Evolutionary conservation across 2,113 vertebrate genomes (phyloP).

Genomic region (Pelecanoides urinatrix): DNA sequence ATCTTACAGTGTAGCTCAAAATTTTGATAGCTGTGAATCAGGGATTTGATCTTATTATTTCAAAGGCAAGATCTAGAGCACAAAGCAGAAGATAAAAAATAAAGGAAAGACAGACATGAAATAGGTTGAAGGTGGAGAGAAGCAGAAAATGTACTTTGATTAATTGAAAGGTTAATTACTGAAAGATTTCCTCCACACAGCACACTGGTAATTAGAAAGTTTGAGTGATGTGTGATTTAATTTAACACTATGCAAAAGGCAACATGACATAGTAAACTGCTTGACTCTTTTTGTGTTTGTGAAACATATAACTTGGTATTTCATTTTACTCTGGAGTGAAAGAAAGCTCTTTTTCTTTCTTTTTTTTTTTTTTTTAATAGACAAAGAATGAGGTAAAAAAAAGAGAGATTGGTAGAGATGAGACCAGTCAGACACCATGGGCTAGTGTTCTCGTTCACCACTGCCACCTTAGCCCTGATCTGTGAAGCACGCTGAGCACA

Average conservation of each 20-base stretch:
- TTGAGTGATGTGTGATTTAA: background rate
- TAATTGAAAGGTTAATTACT: slow-evolving; percentile 36
- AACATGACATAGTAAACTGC: background rate
- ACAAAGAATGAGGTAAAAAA: background rate
- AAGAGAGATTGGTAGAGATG: background rate
- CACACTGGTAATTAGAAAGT: background rate
- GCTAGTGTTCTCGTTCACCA: background rate
- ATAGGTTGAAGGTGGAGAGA: background rate
- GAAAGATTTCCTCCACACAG: background rate
- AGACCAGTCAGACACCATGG: background rate
- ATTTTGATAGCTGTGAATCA: background rate
- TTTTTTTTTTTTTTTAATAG: background rate
- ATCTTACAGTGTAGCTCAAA: background rate
- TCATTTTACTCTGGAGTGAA: background rate
- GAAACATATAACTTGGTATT: background rate
- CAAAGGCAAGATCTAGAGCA: background rate
- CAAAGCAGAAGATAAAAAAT: background rate
- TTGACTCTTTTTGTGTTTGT: background rate
- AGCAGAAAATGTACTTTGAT: background rate
- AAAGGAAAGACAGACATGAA: background rate
- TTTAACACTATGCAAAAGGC: background rate
- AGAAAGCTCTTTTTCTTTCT: background rate
- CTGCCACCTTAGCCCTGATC: background rate
- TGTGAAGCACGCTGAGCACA: background rate
- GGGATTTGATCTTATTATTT: background rate